phyloP scores from a whole-genome alignment of 2,797 vertebrate species.

The Brachymystax lenok region DNA sequence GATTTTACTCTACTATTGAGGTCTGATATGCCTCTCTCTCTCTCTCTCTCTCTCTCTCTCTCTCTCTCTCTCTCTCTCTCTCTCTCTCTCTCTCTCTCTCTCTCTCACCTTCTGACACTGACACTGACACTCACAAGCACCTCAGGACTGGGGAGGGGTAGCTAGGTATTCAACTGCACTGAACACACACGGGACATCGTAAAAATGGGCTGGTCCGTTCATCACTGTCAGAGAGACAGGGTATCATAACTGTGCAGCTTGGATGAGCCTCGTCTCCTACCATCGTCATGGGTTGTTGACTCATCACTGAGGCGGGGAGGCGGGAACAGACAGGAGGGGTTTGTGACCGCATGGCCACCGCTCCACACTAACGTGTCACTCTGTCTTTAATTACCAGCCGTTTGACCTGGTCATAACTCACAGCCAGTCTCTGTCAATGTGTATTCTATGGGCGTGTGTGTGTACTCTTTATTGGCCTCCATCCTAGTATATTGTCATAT shows the following conservation, averaged over 20 bases:
- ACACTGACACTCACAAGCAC: neutral
- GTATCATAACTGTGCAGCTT: conserved; percentile 3
- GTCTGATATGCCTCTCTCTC: conserved; percentile 9
- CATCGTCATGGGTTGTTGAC: neutral
- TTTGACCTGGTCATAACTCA: neutral
- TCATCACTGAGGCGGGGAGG: too few species aligned
- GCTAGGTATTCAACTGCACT: conserved; percentile 17
- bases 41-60: neutral
- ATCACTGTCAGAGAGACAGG: conserved; percentile 31
- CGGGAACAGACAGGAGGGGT: too few species aligned
- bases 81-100: neutral
- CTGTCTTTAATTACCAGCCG: neutral
- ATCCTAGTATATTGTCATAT: neutral
- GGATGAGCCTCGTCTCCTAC: conserved; percentile 1
- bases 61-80: neutral
- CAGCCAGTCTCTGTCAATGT: neutral
- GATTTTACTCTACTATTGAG: too few species aligned
- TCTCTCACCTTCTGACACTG: neutral
- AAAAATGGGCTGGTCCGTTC: conserved; percentile 24
- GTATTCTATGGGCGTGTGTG: neutral
- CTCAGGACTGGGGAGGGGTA: neutral
- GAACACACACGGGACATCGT: conserved; percentile 15
- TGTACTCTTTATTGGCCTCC: neutral
- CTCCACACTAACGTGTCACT: neutral
- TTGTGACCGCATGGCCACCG: too few species aligned